Conservation (phyloP, 1,140 invertebrate species). For the Acromyrmex charruanus region DNA sequence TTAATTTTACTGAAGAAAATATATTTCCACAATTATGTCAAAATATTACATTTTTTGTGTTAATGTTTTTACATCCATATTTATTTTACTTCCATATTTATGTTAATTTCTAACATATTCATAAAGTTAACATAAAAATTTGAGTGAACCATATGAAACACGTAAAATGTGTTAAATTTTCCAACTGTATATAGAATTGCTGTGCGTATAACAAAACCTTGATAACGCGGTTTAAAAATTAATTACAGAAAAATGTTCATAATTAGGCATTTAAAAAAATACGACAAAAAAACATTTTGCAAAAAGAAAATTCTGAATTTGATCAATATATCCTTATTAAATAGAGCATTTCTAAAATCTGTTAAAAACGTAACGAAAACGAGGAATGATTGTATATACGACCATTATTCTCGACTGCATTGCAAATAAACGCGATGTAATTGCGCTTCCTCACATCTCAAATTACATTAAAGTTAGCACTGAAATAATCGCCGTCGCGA, state of each 20-base stretch:
- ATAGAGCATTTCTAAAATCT: neutral
- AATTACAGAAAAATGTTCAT: neutral
- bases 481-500: constrained; percentile 30
- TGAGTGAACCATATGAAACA: too few species aligned
- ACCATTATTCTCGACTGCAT: neutral
- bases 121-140: too few species aligned
- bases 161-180: too few species aligned
- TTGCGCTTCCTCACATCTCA: constrained; percentile 1
- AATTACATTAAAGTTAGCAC: constrained; percentile 27
- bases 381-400: too few species aligned
- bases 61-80: too few species aligned
- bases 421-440: constrained; percentile 3
- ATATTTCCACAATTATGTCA: too few species aligned
- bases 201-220: neutral
- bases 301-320: neutral
- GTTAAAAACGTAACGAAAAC: neutral
- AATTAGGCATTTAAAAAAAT: neutral
- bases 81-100: too few species aligned
- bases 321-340: neutral
- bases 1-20: too few species aligned
- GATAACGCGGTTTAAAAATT: neutral
- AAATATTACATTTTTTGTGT: too few species aligned
- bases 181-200: neutral
- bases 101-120: too few species aligned
- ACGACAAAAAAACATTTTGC: neutral